Conservation (phyloP, 2,797 vertebrate species). For the Acipenser oxyrinchus region DNA sequence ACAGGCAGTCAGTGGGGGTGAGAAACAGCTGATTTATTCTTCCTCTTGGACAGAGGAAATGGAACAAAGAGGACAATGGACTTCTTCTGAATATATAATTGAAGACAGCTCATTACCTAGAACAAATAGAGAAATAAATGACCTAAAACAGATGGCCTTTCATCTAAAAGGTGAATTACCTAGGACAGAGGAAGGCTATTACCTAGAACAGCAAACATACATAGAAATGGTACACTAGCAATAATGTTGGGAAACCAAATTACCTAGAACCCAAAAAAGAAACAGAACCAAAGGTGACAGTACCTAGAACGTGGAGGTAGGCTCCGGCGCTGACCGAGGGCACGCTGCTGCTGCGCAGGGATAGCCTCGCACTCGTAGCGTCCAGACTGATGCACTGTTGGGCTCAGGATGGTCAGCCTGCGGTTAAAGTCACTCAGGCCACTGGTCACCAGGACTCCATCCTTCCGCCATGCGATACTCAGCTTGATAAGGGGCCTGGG, state of each 20-base stretch:
- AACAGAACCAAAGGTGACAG: conserved; percentile 6
- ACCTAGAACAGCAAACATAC: too few species aligned
- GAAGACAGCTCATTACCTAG: too few species aligned
- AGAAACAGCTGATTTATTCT: too few species aligned
- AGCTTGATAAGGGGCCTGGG: conserved; percentile 84
- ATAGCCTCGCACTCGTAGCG: conserved; percentile 85
- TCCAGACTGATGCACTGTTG: conserved; percentile 66
- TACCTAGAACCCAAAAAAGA: too few species aligned
- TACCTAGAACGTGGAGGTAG: conserved; percentile 76
- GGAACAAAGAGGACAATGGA: too few species aligned
- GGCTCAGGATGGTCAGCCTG: conserved; percentile 77
- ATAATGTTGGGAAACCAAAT: too few species aligned
- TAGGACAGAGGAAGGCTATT: not conserved
- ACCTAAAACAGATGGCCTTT: not conserved
- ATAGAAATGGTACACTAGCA: too few species aligned
- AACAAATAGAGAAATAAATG: too few species aligned
- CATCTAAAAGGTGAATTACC: conserved; percentile 11
- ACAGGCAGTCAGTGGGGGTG: conserved; percentile 7
- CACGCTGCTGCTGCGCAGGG: conserved; percentile 85
- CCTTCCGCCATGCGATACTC: conserved; percentile 84
- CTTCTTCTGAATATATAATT: too few species aligned
- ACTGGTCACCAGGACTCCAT: conserved; percentile 55
- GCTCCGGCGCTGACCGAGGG: conserved; percentile 71
- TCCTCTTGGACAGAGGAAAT: too few species aligned
- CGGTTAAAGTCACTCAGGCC: conserved; percentile 86